A percentile compares a stretch with the other conserved stretches of the same genome.
Evolutionary conservation across 2,888 invertebrate species (phyloP).

Genomic region (Melangyna quadrimaculata): DNA sequence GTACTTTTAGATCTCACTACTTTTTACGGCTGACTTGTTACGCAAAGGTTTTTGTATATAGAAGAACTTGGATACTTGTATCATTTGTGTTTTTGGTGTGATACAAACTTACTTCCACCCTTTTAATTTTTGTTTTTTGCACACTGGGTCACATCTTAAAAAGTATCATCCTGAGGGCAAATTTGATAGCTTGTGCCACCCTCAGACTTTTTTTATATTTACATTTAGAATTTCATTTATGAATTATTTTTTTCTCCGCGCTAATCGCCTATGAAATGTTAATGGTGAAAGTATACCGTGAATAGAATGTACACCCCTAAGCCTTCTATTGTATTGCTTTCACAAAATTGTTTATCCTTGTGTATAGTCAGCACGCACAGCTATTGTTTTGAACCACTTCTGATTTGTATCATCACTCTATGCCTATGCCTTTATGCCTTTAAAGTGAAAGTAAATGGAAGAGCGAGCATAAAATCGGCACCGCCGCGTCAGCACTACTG

Average conservation of each 20-base stretch:
- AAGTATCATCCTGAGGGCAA: not conserved
- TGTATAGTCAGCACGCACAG: not conserved
- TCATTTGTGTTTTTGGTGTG: too few relatives aligned
- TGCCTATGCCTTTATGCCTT: not conserved
- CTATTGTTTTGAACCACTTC: not conserved
- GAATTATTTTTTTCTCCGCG: not conserved
- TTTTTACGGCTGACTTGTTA: too few relatives aligned
- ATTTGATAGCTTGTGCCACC: not conserved
- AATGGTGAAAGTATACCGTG: constrained; percentile 1
- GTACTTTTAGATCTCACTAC: too few relatives aligned
- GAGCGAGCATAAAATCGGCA: not conserved
- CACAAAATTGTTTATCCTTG: not conserved
- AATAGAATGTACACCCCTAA: not conserved
- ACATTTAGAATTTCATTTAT: not conserved
- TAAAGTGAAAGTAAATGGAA: not conserved
- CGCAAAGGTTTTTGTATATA: too few relatives aligned
- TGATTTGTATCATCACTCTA: not conserved
- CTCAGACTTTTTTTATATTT: not conserved
- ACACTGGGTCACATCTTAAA: not conserved
- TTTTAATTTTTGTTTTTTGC: not conserved
- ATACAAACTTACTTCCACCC: too few relatives aligned
- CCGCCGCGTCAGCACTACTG: not conserved
- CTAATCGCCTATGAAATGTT: constrained; percentile 16
- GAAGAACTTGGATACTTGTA: too few relatives aligned
- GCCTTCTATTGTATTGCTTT: not conserved